These are phyloP conservation scores for Mormoops blainvillei DNA, from an alignment of 2,113 vertebrate species.

Conservation along the genomic window DNA sequence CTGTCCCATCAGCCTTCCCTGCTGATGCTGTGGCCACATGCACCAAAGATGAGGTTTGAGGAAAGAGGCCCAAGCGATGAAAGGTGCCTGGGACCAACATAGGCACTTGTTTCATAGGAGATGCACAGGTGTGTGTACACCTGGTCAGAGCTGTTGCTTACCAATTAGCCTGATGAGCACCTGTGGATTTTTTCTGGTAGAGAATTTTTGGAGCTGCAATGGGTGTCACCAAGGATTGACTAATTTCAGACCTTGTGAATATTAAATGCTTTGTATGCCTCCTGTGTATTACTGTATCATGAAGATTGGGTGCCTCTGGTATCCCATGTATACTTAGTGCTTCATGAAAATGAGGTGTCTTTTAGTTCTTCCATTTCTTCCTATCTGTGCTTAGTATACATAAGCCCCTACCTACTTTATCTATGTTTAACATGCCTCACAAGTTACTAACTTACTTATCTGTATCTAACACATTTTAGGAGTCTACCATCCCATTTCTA, in stretches of 20 bases:
- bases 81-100: neutral
- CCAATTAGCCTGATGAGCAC: neutral
- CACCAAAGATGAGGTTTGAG: neutral
- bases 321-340: neutral
- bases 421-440: neutral
- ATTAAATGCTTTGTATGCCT: neutral
- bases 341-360: neutral
- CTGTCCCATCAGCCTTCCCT: neutral
- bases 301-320: neutral
- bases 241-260: neutral
- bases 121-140: neutral
- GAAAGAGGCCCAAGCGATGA: neutral
- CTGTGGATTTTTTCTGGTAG: neutral
- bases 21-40: neutral
- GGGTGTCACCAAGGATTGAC: neutral
- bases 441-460: neutral
- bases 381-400: neutral
- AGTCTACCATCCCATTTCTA: neutral
- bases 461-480: neutral
- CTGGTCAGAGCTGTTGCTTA: neutral
- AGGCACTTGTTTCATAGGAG: neutral
- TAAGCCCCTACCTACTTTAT: neutral
- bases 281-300: neutral
- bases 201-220: neutral
- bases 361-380: neutral